Percentiles rank a stretch among this genome's conserved stretches.
Conservation (phyloP, 2,888 invertebrate genomes). For the Branchellion lobata region DNA sequence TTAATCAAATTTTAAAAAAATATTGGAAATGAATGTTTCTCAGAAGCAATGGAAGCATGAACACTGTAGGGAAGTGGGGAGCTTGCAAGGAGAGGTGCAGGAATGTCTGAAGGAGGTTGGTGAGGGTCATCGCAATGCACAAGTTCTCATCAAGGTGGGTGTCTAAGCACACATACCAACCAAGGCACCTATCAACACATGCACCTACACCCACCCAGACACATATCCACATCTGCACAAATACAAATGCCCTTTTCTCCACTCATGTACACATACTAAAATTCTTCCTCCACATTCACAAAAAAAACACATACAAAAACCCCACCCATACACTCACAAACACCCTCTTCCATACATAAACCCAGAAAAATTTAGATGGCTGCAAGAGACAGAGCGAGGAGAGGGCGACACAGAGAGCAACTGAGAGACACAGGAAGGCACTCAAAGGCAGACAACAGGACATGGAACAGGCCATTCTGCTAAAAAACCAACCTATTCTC, state of each 20-base stretch:
- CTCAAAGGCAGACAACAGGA: not conserved
- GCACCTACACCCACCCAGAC: not conserved
- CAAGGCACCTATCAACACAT: not conserved
- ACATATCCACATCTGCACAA: constrained; percentile 4
- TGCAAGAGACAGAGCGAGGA: not conserved
- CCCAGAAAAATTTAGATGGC: not conserved
- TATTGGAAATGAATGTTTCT: no score
- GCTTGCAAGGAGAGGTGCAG: not conserved
- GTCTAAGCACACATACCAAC: not conserved
- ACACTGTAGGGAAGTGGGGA: not conserved
- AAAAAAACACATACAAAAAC: no score
- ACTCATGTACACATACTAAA: no score
- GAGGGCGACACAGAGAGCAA: not conserved
- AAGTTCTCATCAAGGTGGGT: not conserved
- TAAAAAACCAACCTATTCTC: not conserved
- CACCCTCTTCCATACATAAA: not conserved
- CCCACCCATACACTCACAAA: not conserved
- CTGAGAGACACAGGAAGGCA: not conserved
- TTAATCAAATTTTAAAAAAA: no score
- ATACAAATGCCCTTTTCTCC: no score
- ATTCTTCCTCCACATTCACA: no score
- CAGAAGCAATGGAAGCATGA: not conserved
- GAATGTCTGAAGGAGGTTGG: not conserved
- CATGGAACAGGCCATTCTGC: not conserved
- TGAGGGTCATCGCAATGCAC: constrained; percentile 1